A percentile compares a stretch with the other conserved stretches of the same genome.
Evolutionary conservation across 1,140 invertebrate genomes (phyloP).

Genomic region (Mactra quadrangularis): DNA sequence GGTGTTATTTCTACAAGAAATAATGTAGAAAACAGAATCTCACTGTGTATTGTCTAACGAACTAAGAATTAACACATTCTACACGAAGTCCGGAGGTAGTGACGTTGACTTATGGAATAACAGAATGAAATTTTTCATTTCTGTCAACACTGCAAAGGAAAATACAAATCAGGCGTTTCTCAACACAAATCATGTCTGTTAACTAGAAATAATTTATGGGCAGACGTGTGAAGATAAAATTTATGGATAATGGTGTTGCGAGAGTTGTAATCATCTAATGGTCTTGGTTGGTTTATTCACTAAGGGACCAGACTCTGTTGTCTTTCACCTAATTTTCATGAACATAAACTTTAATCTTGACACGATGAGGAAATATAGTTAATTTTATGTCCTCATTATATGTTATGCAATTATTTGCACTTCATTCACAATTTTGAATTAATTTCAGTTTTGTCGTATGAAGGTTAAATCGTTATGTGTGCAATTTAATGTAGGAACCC

Average conservation of each 20-base stretch:
- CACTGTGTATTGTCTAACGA: not conserved
- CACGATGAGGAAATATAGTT: too few relatives aligned
- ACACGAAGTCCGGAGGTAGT: slow-evolving; percentile 1
- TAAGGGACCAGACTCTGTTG: too few relatives aligned
- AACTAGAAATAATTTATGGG: slow-evolving; percentile 51
- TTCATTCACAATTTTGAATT: too few relatives aligned
- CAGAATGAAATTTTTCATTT: slow-evolving; percentile 47
- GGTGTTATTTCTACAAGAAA: slow-evolving; percentile 38
- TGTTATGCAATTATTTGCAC: too few relatives aligned
- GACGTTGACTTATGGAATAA: slow-evolving; percentile 48
- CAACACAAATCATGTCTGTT: slow-evolving; percentile 59
- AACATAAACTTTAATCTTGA: too few relatives aligned
- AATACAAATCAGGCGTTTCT: slow-evolving; percentile 43
- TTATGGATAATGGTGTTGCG: slow-evolving; percentile 1
- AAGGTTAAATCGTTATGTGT: too few relatives aligned
- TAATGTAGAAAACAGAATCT: slow-evolving; percentile 2
- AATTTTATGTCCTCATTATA: too few relatives aligned
- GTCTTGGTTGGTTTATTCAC: too few relatives aligned
- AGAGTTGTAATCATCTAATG: too few relatives aligned
- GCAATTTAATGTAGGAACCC: too few relatives aligned
- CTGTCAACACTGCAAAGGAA: slow-evolving; percentile 41
- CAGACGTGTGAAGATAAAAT: slow-evolving; percentile 24
- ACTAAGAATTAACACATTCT: slow-evolving; percentile 39
- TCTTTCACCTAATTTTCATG: too few relatives aligned
- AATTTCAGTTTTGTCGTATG: too few relatives aligned